Base-by-base conservation (phyloP, 1,140 invertebrate species). In the Trichonephila clavata region DNA sequence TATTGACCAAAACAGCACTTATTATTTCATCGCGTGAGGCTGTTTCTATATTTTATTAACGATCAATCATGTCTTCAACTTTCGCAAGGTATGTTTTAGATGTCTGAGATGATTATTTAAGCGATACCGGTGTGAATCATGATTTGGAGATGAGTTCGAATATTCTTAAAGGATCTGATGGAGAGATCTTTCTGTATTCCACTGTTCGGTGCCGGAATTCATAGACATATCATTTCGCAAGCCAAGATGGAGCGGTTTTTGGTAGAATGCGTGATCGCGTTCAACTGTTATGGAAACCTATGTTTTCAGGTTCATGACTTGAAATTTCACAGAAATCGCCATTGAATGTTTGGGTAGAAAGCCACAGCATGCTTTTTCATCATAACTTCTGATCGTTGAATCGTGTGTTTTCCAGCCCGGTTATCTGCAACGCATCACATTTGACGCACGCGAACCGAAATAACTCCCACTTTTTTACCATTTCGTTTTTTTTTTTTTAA, bases 201-300 rank as follows among this genome's bases (percentile, higher is more conserved):
- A 32, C 14, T 1, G 3, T 16, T 18, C 27, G 16, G 27, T 32
- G 71, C 71, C 71, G 71, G 71, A 77, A 32, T 77, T 77, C 32
- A 32, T 39, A 77, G 32, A 77, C 71, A 39, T 77, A 77, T 77
- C 71, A 77, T 77, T 77, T 77, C 39, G 27, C 32, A 32, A 77
- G 14, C 10, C 32, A 20, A 77, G 71, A 77, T 32, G 27, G 27
- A 77, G 71, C 32, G 27, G 71, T 18, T 77, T 77, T 77, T 18
- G 71, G 32, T 77, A 77, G 27, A 77, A 18, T 20, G 18, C 71
- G 71, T 77, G 71, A 77, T 27, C 18, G 6, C 18, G 6, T 77
- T 39, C 71, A 77, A 27, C 71, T 32, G 71, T 39, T 77, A 3
- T 18, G 71, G 27, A 77, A 77, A 77, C 71, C 71, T 77, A 77